Percentiles rank a stretch among this genome's conserved stretches.
phyloP scores from a whole-genome alignment of 2,888 invertebrate species.

The Pachycephus smyrnensis region DNA sequence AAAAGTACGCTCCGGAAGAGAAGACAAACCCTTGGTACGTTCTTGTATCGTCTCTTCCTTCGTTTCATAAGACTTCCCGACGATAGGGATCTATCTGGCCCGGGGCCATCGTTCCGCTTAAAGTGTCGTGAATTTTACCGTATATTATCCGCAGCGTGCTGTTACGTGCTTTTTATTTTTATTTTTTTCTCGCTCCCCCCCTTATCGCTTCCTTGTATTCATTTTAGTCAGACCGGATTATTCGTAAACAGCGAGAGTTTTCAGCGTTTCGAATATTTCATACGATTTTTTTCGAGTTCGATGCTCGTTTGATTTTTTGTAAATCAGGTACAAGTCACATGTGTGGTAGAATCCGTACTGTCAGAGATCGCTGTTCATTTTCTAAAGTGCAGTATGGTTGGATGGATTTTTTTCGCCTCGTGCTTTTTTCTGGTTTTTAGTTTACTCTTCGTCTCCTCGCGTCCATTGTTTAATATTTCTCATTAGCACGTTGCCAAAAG shows the following conservation, averaged over 20 bases:
- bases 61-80: neutral
- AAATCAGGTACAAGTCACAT: neutral
- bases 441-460: neutral
- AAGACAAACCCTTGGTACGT: slow-evolving; percentile 35
- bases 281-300: neutral
- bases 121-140: neutral
- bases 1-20: slow-evolving; percentile 45
- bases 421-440: neutral
- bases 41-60: neutral
- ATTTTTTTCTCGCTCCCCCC: neutral
- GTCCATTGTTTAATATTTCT: neutral
- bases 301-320: neutral
- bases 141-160: neutral
- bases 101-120: neutral
- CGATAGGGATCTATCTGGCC: neutral
- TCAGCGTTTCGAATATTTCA: neutral
- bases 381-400: neutral
- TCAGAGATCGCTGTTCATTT: neutral
- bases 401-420: neutral
- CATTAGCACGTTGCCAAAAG: neutral
- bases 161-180: slow-evolving; percentile 10
- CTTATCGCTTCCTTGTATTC: neutral
- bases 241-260: neutral
- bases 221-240: neutral
- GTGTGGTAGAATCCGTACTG: neutral